A percentile compares a stretch with the other conserved stretches of the same genome.
These are phyloP conservation scores for Ophonus ardosiacus DNA, from an alignment of 2,888 invertebrate genomes.

Conservation along the genomic window DNA sequence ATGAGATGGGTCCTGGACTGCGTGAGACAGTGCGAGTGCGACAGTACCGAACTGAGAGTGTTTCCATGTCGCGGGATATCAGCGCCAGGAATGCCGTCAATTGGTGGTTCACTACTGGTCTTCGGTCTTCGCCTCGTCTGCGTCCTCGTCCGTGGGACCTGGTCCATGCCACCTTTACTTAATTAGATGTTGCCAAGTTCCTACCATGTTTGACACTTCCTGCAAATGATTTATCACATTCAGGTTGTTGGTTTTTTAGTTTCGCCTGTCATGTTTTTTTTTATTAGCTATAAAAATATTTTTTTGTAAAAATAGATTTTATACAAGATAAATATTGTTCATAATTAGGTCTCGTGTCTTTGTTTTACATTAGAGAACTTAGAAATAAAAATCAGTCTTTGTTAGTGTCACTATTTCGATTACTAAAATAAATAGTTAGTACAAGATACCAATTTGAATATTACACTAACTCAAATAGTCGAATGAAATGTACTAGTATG, in stretches of 20 bases:
- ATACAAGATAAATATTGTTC: too few species aligned
- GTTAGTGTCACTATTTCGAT: too few species aligned
- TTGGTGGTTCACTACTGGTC: slow-evolving; percentile 59
- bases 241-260: not conserved
- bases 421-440: too few species aligned
- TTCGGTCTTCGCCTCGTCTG: slow-evolving; percentile 11
- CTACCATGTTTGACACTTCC: slow-evolving; percentile 49
- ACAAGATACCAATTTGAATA: too few species aligned
- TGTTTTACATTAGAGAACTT: too few species aligned
- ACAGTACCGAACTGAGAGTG: slow-evolving; percentile 24
- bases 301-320: too few species aligned
- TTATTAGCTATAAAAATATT: too few species aligned
- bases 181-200: slow-evolving; percentile 57
- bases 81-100: slow-evolving; percentile 58
- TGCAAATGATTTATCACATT: slow-evolving; percentile 16
- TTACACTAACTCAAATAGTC: too few species aligned
- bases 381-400: too few species aligned
- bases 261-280: not conserved
- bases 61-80: slow-evolving; percentile 56
- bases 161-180: slow-evolving; percentile 5
- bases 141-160: slow-evolving; percentile 2
- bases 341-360: too few species aligned
- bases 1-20: not conserved
- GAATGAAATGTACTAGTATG: too few species aligned
- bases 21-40: not conserved